These are phyloP conservation scores for Orchestes rusci DNA, from an alignment of 2,888 invertebrate genomes.

Conservation along the genomic window DNA sequence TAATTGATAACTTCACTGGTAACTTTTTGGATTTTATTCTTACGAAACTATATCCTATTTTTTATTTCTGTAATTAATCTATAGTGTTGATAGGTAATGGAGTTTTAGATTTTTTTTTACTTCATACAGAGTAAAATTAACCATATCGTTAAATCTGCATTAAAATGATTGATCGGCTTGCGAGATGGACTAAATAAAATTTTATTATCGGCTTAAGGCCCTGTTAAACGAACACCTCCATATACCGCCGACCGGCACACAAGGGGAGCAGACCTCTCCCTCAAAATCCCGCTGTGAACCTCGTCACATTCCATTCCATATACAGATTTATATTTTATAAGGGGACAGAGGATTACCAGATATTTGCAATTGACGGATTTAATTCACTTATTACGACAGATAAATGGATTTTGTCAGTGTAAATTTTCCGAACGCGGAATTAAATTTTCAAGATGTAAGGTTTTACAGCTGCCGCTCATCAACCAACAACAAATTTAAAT, in stretches of 20 bases:
- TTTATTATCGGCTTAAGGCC: conserved; percentile 36
- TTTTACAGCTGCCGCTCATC: conserved; percentile 11
- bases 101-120: too few species aligned
- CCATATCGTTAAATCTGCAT: too few species aligned
- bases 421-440: conserved; percentile 18
- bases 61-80: too few species aligned
- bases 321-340: conserved; percentile 39
- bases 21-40: too few species aligned
- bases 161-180: conserved; percentile 31
- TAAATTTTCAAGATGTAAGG: conserved; percentile 19
- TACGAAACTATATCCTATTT: too few species aligned
- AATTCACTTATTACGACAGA: conserved; percentile 33
- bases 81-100: too few species aligned
- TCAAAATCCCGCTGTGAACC: conserved; percentile 36
- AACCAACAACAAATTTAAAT: too few species aligned
- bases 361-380: conserved; percentile 37
- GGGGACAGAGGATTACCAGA: conserved; percentile 35
- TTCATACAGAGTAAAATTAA: too few species aligned
- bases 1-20: too few species aligned
- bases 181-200: conserved; percentile 36
- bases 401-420: conserved; percentile 31
- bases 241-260: conserved; percentile 22
- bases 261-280: conserved; percentile 26
- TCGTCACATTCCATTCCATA: conserved; percentile 39
- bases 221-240: conserved; percentile 31